Evolutionary conservation across 2,888 invertebrate species (phyloP).

Genomic region (Julus scanicus): DNA sequence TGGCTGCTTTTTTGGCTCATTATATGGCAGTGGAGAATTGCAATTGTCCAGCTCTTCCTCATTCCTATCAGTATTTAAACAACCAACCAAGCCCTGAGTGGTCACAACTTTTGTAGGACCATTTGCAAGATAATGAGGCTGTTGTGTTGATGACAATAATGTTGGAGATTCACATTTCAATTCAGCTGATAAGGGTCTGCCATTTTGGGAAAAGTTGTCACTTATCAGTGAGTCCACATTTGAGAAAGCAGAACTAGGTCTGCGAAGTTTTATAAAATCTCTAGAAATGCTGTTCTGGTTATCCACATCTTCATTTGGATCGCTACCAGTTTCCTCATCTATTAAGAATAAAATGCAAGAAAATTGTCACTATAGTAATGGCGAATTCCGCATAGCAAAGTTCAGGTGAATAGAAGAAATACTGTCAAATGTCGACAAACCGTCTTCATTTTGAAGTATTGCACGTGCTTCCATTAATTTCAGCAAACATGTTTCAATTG

Average conservation of each 20-base stretch:
- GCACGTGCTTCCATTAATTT: background rate
- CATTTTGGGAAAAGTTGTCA: background rate
- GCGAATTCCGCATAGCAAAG: background rate
- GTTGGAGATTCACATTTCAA: background rate
- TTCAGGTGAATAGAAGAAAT: background rate
- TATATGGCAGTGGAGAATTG: background rate
- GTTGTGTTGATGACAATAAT: background rate
- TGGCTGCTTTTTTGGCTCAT: background rate
- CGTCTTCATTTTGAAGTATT: background rate
- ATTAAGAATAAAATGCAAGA: background rate
- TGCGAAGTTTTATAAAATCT: background rate
- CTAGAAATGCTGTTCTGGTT: background rate
- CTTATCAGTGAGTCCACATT: background rate
- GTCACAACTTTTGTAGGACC: background rate
- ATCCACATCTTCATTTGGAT: background rate
- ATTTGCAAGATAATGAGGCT: background rate
- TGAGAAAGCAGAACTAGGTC: background rate
- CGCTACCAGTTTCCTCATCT: background rate
- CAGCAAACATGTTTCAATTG: slow-evolving; percentile 20
- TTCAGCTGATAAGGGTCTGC: background rate
- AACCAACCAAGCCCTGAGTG: background rate
- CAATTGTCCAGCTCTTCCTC: background rate
- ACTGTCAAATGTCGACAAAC: background rate
- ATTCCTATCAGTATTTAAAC: background rate
- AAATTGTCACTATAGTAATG: no score